These are phyloP conservation scores for Phalacrocorax brasilianus DNA, from an alignment of 2,113 vertebrate species.

Conservation along the genomic window DNA sequence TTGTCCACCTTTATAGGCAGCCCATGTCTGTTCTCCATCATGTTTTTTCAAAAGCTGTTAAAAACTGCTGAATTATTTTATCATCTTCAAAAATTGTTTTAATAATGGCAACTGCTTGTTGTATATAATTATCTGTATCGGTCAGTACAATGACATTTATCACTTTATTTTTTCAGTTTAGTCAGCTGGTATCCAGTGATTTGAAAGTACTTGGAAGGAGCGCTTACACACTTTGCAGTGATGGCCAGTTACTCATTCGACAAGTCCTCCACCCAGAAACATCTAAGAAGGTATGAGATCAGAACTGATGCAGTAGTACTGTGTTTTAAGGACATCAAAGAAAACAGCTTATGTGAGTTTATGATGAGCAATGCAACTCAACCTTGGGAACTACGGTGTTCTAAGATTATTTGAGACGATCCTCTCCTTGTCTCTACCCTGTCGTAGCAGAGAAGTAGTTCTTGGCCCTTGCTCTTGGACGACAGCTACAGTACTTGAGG, in stretches of 20 bases:
- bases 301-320: neutral
- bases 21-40: neutral
- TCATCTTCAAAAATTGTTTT: neutral
- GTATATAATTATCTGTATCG: neutral
- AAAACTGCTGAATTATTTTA: neutral
- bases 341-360: neutral
- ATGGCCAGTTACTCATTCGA: conserved; percentile 87
- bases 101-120: neutral
- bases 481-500: neutral
- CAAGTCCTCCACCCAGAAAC: conserved; percentile 94
- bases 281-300: conserved; percentile 87
- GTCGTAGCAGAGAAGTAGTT: neutral
- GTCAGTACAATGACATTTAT: neutral
- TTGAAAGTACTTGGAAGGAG: conserved; percentile 85
- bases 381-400: neutral
- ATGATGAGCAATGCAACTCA: neutral
- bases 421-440: neutral
- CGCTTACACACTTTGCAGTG: conserved; percentile 88
- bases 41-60: neutral
- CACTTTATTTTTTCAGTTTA: conserved; percentile 76
- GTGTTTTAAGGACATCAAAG: neutral
- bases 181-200: conserved; percentile 87
- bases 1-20: neutral
- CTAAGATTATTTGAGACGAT: neutral
- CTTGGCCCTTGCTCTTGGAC: neutral